Conservation (phyloP, 2,113 vertebrate species). For the Upupa epops region DNA sequence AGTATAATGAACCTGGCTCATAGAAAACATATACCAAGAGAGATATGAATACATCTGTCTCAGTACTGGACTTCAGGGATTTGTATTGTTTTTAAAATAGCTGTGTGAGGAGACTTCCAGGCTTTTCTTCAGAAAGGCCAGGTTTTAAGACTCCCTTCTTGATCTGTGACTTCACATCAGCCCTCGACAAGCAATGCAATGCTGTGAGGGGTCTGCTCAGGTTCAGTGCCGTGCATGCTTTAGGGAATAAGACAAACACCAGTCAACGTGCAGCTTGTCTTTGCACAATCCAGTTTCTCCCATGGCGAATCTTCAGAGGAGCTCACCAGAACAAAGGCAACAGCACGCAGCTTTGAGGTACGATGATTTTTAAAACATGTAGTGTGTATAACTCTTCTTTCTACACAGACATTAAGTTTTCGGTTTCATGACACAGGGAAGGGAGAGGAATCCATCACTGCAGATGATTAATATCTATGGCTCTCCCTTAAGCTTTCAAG, state of each 20-base stretch:
- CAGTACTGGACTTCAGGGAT: neutral
- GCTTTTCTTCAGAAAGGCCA: neutral
- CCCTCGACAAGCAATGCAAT: neutral
- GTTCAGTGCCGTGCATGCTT: neutral
- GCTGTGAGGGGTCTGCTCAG: neutral
- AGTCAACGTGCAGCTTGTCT: neutral
- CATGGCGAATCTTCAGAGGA: neutral
- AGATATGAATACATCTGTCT: fast-evolving
- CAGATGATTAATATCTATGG: neutral
- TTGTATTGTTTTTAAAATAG: neutral
- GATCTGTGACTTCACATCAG: neutral
- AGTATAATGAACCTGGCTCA: neutral
- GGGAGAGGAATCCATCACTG: neutral
- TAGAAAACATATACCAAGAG: neutral
- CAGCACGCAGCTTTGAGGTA: neutral
- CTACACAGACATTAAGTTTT: neutral
- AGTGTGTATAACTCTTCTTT: neutral
- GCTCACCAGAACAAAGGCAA: neutral
- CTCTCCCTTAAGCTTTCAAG: neutral
- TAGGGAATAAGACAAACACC: neutral
- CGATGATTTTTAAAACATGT: neutral
- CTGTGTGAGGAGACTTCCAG: fast-evolving
- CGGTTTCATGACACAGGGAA: neutral
- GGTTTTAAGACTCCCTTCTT: neutral
- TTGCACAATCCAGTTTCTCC: neutral